Evolutionary conservation across 2,797 vertebrate genomes (phyloP).

Genomic region (Oreochromis mossambicus): DNA sequence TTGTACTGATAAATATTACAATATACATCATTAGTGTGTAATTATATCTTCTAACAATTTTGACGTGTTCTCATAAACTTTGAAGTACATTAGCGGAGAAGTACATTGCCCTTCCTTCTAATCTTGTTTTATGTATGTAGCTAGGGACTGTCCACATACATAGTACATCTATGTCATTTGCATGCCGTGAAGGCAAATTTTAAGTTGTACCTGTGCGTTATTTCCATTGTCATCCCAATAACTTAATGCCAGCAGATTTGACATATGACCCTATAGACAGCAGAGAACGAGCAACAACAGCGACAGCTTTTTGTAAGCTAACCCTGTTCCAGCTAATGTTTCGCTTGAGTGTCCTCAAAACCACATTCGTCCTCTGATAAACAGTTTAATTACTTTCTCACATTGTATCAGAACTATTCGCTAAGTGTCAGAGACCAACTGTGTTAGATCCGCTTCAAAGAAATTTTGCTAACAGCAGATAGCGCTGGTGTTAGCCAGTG

Average conservation of each 20-base stretch:
- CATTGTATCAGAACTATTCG: not conserved
- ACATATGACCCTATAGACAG: not conserved
- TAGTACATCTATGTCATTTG: not conserved
- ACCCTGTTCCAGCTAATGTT: not conserved
- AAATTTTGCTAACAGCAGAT: not conserved
- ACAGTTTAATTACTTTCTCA: not conserved
- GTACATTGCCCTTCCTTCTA: not conserved
- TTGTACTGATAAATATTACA: not conserved
- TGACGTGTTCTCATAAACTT: not conserved
- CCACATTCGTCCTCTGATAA: not conserved
- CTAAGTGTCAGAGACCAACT: not conserved
- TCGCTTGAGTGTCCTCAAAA: not conserved
- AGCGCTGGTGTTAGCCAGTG: not conserved
- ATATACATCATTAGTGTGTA: not conserved
- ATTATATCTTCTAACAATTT: not conserved
- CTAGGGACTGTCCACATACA: not conserved
- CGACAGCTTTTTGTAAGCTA: not conserved
- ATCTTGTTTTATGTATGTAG: not conserved
- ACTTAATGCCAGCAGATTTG: rapidly evolving
- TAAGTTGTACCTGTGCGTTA: rapidly evolving
- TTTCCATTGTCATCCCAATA: not conserved
- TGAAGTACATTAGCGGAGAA: not conserved
- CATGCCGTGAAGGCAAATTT: not conserved
- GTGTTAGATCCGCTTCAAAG: not conserved
- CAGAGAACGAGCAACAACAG: not conserved